Evolutionary conservation across 2,888 invertebrate genomes (phyloP).

Genomic region (Nematopogon swammerdamellus): DNA sequence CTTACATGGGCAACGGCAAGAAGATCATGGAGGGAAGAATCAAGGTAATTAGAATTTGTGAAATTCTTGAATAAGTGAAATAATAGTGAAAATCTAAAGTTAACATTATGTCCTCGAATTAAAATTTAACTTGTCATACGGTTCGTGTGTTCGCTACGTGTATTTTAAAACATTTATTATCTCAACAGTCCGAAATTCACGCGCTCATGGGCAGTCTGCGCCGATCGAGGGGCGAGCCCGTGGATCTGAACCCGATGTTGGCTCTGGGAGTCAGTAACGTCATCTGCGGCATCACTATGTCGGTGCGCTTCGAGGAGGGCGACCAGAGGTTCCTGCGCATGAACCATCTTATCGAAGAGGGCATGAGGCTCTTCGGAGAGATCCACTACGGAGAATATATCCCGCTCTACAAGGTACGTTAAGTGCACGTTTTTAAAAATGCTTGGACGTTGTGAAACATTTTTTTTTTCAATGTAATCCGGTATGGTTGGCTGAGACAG

Average conservation of each 20-base stretch:
- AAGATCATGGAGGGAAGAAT: slow-evolving; percentile 81
- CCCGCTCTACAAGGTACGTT: slow-evolving; percentile 65
- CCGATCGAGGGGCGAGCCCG: slow-evolving; percentile 62
- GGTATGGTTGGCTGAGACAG: too few relatives aligned
- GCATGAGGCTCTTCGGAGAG: slow-evolving; percentile 82
- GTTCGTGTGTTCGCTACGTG: neutral
- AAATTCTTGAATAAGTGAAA: too few relatives aligned
- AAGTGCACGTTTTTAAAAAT: too few relatives aligned
- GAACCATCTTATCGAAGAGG: slow-evolving; percentile 86
- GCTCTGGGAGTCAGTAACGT: slow-evolving; percentile 86
- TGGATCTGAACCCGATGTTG: slow-evolving; percentile 71
- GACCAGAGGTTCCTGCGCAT: slow-evolving; percentile 76
- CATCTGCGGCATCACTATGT: slow-evolving; percentile 89
- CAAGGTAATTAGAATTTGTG: slow-evolving; percentile 61
- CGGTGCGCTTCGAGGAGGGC: slow-evolving; percentile 75
- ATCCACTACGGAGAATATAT: slow-evolving; percentile 81
- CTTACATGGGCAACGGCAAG: slow-evolving; percentile 76
- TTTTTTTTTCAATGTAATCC: too few relatives aligned
- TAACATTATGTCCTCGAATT: too few relatives aligned
- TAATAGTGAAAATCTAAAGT: too few relatives aligned
- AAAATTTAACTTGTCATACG: too few relatives aligned
- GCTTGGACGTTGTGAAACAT: slow-evolving; percentile 47
- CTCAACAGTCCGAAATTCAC: slow-evolving; percentile 67
- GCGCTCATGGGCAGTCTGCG: slow-evolving; percentile 66
- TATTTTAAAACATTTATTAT: slow-evolving; percentile 14